These are phyloP conservation scores for Podocnemis expansa DNA, from an alignment of 2,113 vertebrate species.

Conservation along the genomic window DNA sequence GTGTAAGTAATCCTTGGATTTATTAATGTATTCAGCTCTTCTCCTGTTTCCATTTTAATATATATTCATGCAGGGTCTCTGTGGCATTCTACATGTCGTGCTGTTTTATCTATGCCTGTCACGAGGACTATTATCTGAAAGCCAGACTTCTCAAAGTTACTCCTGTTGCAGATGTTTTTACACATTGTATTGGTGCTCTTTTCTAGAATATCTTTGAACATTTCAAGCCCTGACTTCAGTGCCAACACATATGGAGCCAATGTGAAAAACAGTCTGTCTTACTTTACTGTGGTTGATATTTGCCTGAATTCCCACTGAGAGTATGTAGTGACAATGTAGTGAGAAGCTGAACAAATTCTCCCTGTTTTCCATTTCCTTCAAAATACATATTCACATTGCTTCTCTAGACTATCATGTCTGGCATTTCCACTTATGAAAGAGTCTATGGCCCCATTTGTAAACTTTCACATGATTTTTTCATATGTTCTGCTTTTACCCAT, in stretches of 20 bases:
- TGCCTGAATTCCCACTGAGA: neutral
- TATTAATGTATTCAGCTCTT: constrained; percentile 37
- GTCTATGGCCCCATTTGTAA: neutral
- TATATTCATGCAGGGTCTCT: constrained; percentile 57
- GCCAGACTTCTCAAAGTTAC: neutral
- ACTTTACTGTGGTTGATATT: constrained; percentile 1
- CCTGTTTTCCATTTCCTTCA: neutral
- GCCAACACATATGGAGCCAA: neutral
- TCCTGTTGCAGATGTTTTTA: constrained; percentile 16
- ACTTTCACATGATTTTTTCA: neutral
- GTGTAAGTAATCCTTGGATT: constrained; percentile 22
- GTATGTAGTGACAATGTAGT: neutral
- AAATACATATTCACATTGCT: neutral
- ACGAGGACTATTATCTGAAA: constrained; percentile 42
- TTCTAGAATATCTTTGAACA: neutral
- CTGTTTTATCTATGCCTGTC: constrained; percentile 57
- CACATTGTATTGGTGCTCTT: neutral
- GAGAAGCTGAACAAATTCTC: neutral
- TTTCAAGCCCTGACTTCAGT: neutral
- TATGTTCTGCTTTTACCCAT: neutral
- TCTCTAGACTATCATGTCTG: neutral
- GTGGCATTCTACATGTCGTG: neutral
- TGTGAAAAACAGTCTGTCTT: neutral
- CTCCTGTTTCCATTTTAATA: constrained; percentile 39
- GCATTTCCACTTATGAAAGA: neutral